Percentiles rank a stretch among this genome's conserved stretches.
Evolutionary conservation across 2,113 vertebrate genomes (phyloP).

Genomic region (Gallinago undulata): DNA sequence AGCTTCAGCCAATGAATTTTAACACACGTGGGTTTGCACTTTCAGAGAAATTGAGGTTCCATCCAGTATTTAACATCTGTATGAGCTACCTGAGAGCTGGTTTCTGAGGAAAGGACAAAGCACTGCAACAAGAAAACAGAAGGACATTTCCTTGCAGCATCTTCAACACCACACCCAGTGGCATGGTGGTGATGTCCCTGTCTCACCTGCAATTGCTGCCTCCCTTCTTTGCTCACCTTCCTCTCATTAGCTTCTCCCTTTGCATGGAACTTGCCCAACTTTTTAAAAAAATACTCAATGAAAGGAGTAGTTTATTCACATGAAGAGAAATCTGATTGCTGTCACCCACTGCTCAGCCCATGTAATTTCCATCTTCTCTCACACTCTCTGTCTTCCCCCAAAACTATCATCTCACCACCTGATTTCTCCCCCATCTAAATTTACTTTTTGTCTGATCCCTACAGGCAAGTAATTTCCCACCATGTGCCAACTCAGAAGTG

Average conservation of each 20-base stretch:
- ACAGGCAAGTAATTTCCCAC: neutral
- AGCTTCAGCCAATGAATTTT: neutral
- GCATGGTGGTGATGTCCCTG: fast-evolving
- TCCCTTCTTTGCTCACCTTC: neutral
- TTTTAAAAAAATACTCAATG: neutral
- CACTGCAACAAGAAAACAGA: neutral
- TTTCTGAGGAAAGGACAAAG: neutral
- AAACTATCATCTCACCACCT: neutral
- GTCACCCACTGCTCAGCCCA: neutral
- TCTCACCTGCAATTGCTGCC: fast-evolving
- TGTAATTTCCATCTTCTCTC: neutral
- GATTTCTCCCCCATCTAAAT: neutral
- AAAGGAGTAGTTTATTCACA: neutral
- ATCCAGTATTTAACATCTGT: neutral
- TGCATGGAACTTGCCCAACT: neutral
- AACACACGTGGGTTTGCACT: neutral
- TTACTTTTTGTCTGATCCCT: neutral
- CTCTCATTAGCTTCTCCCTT: neutral
- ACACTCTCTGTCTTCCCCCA: neutral
- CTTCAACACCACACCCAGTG: neutral
- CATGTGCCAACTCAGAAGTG: neutral
- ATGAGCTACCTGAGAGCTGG: neutral
- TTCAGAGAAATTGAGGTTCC: neutral
- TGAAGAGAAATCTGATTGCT: neutral
- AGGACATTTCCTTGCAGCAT: neutral